Conservation (phyloP, 1,140 invertebrate genomes). For the Scylla paramamosain region DNA sequence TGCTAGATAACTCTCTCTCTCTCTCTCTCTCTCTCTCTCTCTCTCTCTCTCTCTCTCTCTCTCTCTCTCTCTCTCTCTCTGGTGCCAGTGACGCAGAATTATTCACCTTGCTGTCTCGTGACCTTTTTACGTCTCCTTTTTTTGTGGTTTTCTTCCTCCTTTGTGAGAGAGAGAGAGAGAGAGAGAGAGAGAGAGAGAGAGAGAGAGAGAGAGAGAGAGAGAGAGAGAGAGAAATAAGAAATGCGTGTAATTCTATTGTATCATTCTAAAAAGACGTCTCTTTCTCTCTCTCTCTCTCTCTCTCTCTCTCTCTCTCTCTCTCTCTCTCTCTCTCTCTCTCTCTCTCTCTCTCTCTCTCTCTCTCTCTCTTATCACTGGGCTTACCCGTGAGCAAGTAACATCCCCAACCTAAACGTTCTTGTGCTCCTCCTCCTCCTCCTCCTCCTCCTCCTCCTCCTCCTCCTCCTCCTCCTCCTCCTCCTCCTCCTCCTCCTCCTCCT, state of each 20-base stretch:
- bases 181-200: neutral
- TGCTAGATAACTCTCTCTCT: conserved; percentile 15
- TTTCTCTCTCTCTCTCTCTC: conserved; percentile 2
- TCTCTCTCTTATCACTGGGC: neutral
- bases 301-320: conserved; percentile 20
- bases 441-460: conserved; percentile 35
- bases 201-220: no score
- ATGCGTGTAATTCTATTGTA: no score
- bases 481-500: conserved; percentile 44
- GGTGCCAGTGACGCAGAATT: neutral
- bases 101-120: neutral
- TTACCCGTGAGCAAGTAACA: conserved; percentile 5
- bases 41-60: conserved; percentile 51
- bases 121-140: neutral
- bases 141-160: neutral
- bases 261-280: neutral
- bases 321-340: conserved; percentile 20
- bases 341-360: neutral
- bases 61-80: conserved; percentile 29
- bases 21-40: conserved; percentile 51
- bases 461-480: conserved; percentile 15
- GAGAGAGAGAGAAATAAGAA: no score
- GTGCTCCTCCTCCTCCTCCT: neutral
- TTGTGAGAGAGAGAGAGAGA: no score
- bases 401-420: neutral